Evolutionary conservation across 1,140 invertebrate species (phyloP).

Genomic region (Oryctes rhinoceros): DNA sequence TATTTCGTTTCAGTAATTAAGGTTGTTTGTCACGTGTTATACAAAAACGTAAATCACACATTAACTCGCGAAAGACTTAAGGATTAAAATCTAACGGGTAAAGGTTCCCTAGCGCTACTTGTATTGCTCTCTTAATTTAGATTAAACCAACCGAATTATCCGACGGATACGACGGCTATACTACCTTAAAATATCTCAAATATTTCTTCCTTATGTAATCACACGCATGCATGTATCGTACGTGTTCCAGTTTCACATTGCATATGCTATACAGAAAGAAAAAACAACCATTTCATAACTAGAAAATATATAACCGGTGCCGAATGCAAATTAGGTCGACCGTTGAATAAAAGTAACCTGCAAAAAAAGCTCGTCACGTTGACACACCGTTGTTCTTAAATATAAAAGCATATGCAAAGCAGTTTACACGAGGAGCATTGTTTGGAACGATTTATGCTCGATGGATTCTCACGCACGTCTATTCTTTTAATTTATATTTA

Average conservation of each 20-base stretch:
- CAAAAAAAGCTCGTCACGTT: conserved; percentile 50
- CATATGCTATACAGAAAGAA: conserved; percentile 46
- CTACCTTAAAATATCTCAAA: no score
- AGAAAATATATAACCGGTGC: conserved; percentile 49
- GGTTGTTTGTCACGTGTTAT: no score
- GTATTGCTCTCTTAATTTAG: no score
- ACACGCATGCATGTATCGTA: neutral
- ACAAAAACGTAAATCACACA: no score
- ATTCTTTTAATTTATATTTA: conserved; percentile 26
- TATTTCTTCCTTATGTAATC: neutral
- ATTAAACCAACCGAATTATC: no score
- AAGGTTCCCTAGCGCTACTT: no score
- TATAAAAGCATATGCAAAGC: conserved; percentile 46
- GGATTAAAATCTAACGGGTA: no score
- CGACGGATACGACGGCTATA: no score
- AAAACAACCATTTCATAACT: conserved; percentile 46
- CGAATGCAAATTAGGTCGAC: conserved; percentile 46
- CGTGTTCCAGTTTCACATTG: conserved; percentile 39
- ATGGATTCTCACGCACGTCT: conserved; percentile 46
- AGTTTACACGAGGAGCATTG: conserved; percentile 45
- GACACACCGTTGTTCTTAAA: conserved; percentile 50
- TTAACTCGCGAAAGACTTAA: no score
- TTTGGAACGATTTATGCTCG: conserved; percentile 42
- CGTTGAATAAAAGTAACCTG: conserved; percentile 48
- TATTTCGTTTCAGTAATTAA: no score